These are phyloP conservation scores for Harpalus rufipes DNA, from an alignment of 2,888 invertebrate species.

Conservation along the genomic window DNA sequence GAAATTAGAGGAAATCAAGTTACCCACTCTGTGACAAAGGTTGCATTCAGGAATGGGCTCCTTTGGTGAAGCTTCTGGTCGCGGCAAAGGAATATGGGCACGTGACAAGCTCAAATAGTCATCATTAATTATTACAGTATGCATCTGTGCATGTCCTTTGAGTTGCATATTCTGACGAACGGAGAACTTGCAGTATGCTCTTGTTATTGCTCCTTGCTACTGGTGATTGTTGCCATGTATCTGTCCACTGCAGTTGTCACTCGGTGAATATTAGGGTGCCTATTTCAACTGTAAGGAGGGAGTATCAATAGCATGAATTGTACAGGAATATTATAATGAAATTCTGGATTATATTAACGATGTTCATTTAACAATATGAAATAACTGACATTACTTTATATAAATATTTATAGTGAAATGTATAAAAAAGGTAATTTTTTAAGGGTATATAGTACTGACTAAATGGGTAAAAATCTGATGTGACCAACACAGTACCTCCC, in stretches of 20 bases:
- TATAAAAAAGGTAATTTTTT: too few species aligned
- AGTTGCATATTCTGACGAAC: background rate
- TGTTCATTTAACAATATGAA: too few species aligned
- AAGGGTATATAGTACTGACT: too few species aligned
- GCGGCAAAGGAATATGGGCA: conserved; percentile 17
- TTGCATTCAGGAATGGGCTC: background rate
- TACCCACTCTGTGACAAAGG: background rate
- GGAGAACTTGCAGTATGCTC: background rate
- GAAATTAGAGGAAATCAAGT: too few species aligned
- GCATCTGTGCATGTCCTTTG: background rate
- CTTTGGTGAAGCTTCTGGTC: background rate
- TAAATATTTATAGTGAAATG: too few species aligned
- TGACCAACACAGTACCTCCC: too few species aligned
- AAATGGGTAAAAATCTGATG: too few species aligned
- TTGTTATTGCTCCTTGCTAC: background rate
- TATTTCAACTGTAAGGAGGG: background rate
- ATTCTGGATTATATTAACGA: background rate
- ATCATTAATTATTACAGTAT: conserved; percentile 35
- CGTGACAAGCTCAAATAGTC: conserved; percentile 38
- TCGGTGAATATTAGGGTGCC: background rate
- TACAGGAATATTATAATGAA: background rate
- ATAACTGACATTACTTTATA: too few species aligned
- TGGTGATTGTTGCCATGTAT: background rate
- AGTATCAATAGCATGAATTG: background rate
- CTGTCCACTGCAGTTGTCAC: background rate